Evolutionary conservation across 1,140 invertebrate genomes (phyloP).

Genomic region (Conus ventricosus): DNA sequence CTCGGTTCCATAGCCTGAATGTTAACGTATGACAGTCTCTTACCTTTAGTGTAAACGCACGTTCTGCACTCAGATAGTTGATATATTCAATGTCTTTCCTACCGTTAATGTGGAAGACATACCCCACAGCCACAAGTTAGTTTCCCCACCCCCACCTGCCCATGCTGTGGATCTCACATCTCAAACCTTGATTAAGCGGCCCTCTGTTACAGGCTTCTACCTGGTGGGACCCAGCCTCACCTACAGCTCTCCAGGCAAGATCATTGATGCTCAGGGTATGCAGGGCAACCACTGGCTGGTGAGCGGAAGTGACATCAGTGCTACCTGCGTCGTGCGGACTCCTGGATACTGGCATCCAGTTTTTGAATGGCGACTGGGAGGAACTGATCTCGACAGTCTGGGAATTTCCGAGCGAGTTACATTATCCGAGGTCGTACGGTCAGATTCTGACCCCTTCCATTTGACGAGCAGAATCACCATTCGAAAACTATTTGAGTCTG

Average conservation of each 20-base stretch:
- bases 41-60: too few species aligned
- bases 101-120: too few species aligned
- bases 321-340: constrained; percentile 20
- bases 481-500: not conserved
- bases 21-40: too few species aligned
- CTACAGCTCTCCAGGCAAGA: not conserved
- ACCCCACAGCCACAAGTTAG: too few species aligned
- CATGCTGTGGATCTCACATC: too few species aligned
- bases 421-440: not conserved
- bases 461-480: not conserved
- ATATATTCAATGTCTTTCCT: too few species aligned
- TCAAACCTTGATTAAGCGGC: too few species aligned
- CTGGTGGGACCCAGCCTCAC: not conserved
- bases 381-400: not conserved
- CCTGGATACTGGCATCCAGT: not conserved
- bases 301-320: not conserved
- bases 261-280: not conserved
- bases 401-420: not conserved
- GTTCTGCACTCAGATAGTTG: too few species aligned
- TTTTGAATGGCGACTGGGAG: not conserved
- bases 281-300: not conserved
- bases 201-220: not conserved
- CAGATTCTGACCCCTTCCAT: not conserved
- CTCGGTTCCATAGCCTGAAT: too few species aligned
- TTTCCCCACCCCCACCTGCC: too few species aligned